Conservation (phyloP, 2,888 invertebrate genomes). For the Boloria euphrosyne region DNA sequence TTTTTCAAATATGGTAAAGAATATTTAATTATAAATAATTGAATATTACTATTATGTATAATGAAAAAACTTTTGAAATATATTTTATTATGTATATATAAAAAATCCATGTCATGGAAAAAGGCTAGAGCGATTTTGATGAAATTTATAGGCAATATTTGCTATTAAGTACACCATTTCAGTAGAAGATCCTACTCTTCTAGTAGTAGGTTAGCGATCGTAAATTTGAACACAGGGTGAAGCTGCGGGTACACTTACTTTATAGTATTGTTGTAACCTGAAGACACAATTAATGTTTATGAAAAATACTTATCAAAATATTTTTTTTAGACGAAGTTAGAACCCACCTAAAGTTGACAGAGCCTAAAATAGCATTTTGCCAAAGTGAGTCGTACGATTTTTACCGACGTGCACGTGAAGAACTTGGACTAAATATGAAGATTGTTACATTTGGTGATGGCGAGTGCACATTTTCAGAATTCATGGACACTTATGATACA, state of each 20-base stretch:
- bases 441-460: slow-evolving; percentile 59
- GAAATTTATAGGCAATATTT: no score
- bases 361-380: slow-evolving; percentile 65
- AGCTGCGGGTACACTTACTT: no score
- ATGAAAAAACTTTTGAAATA: no score
- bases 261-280: neutral
- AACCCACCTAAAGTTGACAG: slow-evolving; percentile 52
- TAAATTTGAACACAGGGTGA: no score
- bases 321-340: slow-evolving; percentile 66
- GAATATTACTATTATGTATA: neutral
- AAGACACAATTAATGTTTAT: neutral
- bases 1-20: slow-evolving; percentile 58
- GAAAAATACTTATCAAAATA: no score
- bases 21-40: no score
- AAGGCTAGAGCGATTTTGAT: no score
- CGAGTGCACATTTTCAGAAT: slow-evolving; percentile 50
- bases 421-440: slow-evolving; percentile 53
- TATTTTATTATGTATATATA: no score
- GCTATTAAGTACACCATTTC: no score
- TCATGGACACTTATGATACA: slow-evolving; percentile 51
- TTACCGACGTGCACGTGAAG: slow-evolving; percentile 47
- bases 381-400: slow-evolving; percentile 48
- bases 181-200: no score
- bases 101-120: no score
- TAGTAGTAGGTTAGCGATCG: no score